Evolutionary conservation across 2,888 invertebrate species (phyloP).

Genomic region (Torymus tubicola): DNA sequence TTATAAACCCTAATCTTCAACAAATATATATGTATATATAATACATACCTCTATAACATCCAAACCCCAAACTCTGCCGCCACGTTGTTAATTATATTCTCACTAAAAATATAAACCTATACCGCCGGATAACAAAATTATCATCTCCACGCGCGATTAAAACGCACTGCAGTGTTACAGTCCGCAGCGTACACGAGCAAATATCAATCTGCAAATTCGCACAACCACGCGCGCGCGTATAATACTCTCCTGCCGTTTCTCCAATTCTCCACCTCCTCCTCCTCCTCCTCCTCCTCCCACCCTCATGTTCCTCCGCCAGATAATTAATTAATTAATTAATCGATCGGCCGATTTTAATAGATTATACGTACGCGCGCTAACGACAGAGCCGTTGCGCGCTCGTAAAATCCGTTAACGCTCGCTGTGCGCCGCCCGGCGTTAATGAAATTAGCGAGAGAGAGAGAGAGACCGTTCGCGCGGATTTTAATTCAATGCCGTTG

Average conservation of each 20-base stretch:
- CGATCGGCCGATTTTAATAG: slow-evolving; percentile 32
- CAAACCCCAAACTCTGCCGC: too few species aligned
- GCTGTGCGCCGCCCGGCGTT: background rate
- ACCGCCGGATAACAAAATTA: too few species aligned
- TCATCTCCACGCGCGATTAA: too few species aligned
- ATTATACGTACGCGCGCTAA: background rate
- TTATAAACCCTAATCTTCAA: too few species aligned
- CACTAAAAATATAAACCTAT: too few species aligned
- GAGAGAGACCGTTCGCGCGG: slow-evolving; percentile 23
- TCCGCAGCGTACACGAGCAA: too few species aligned
- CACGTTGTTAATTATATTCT: too few species aligned
- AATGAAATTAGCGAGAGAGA: slow-evolving; percentile 41
- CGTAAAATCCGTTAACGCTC: slow-evolving; percentile 25
- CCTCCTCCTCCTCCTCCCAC: background rate
- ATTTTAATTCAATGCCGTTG: slow-evolving; percentile 31
- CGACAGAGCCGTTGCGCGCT: background rate
- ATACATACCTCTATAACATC: too few species aligned
- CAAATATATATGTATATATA: too few species aligned
- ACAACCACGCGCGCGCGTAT: too few species aligned
- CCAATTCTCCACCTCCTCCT: background rate
- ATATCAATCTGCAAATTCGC: too few species aligned
- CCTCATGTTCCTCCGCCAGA: background rate
- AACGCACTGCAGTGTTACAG: too few species aligned
- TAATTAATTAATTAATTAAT: slow-evolving; percentile 33
- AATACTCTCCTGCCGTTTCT: background rate